Base-by-base conservation (phyloP, 2,888 invertebrate species). In the Hermaeophaga mercurialis region DNA sequence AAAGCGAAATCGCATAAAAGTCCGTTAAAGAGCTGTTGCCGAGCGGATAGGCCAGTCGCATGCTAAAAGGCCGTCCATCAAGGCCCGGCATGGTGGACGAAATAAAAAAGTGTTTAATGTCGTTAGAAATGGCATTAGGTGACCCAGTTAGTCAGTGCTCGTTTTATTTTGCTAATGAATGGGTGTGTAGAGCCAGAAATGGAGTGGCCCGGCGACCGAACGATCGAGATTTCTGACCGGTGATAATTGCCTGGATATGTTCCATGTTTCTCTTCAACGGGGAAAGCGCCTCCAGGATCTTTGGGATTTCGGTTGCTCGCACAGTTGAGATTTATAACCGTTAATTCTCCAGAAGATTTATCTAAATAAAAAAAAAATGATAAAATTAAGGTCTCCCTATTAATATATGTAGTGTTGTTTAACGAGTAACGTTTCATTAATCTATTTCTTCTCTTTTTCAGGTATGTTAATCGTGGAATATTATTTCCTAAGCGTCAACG, bases 21-120 rank as follows among this genome's bases (percentile, higher is more conserved):
- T 38, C 14, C 8, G 38, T 38, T 12, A 38, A 38, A 38, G 15
- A 38, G 38, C 38, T 18, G 38, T 38, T 15, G n/a, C 38, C 38
- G 9, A 38, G 38, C 38, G 38, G 17, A 15, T 12, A 6, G 38
- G 38, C 38, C 22, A 33, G 36, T 17, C 24, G 66, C 66, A 58
- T 66, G 66, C 56, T 55, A 58, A 48, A 57, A 58, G 61, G 56
- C 39, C 64, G 58, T 65, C 57, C 57, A 46, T 66, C 59, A 62
- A 26, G 18, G 28, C 60, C 45, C 55, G 49, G 59, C 34, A 33
- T 44, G 36, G 55, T 58, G 44, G 58, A 56, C 46, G 59, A 60
- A 63, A 62, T 63, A 66, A 66, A 43, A 50, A 66, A 66, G 61
- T 59, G 63, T 61, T 59, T 62, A 63, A 63, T 60, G 58, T 49